Evolutionary conservation across 2,113 vertebrate species (phyloP), one percentile per base, ranked within the genome.

Genomic region (Chrysochloris asiatica): DNA sequence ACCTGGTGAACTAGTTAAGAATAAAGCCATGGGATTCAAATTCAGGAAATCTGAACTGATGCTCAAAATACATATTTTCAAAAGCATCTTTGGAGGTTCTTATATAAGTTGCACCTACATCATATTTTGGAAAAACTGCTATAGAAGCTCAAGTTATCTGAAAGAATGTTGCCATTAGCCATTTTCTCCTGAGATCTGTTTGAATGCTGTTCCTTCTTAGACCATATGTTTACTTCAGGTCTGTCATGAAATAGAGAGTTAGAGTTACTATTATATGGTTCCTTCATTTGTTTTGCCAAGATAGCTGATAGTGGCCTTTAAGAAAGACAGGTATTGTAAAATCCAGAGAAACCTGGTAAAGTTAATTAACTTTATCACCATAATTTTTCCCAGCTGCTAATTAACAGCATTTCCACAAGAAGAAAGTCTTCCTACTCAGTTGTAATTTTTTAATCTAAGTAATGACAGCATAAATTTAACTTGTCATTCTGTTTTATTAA

Each of bases 351-450:
- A 79, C 52, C 41, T 41, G 45, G 38, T 81, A 78, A 93, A 95
- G 79, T 83, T 94, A 95, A 90, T 95, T 90, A 94, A 94, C 86
- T 93, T 95, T 92, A 95, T 95, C 83, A 89, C 88, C 56, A 67
- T 65, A n/a, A 4, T 93, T 92, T 87, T 94, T 38, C 86, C 56
- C 54, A 93, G 48, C 71, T 96, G 63, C 91, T 90, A 93, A 73
- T 94, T 92, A 94, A 65, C 36, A 79, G 8, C 36, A 8, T 90
- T 95, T 94, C 73, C 84, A 85, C 71, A 80, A 91, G 21, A 79
- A 86, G 80, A 93, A 84, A 59, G 47, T 65, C 69, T 83, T 83
- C 67, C 59, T 48, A 84, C 41, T 65, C 33, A 24, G 28, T 83
- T 78, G 47, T 19, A 30, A 94, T 94, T 88, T 88, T 95, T 89